Base-by-base conservation (phyloP, 2,113 vertebrate genomes). In the Ictalurus punctatus region DNA sequence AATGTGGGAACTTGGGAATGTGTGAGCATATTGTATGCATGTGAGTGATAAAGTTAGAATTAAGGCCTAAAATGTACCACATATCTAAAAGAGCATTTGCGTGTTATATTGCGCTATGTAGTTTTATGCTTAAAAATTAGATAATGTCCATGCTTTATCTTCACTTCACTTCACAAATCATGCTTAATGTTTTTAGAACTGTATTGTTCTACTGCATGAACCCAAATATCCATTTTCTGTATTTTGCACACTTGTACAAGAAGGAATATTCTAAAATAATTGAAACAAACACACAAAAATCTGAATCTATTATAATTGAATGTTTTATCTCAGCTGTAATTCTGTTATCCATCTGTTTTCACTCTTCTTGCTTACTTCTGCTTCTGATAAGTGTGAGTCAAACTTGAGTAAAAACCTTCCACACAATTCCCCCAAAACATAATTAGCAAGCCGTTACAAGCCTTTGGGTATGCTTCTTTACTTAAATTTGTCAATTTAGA, bases 401-500 rank as follows among this genome's bases (percentile, higher is more conserved):
- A 56, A 74, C 52, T 59, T 86, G 56, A 86, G 19, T 78, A 79
- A 34, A 74, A 76, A 40, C 34, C 54, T 27, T 63, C 14, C 61
- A 56, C 4, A 67, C 2, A 80, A 52, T 17, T 63, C 19, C 37
- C 73, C 27, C 30, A 87, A 87, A 80, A 52, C 21, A 81, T 58
- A 82, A 82, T 69, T 81, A 81, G 17, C 37, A 67, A 81, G 76
- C n/a, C 17, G 30, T 34, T 69, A 67, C n/a, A 67, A 81, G 19
- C 76, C 73, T 56, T 30, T 2, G 34, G 59, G 30, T 81, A 8
- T 71, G 48, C 16, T 30, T 56, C 48, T 82, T 81, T 37, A 54
- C 16, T 52, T 82, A 58, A 87, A 78, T 71, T 65, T 87, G 40
- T 65, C 58, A 67, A 80, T 87, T 87, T 82, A 58, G 30, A 82